Evolutionary conservation across 2,797 vertebrate species (phyloP), one percentile per base, ranked within the genome.

Genomic region (Amphiprion clarkii): DNA sequence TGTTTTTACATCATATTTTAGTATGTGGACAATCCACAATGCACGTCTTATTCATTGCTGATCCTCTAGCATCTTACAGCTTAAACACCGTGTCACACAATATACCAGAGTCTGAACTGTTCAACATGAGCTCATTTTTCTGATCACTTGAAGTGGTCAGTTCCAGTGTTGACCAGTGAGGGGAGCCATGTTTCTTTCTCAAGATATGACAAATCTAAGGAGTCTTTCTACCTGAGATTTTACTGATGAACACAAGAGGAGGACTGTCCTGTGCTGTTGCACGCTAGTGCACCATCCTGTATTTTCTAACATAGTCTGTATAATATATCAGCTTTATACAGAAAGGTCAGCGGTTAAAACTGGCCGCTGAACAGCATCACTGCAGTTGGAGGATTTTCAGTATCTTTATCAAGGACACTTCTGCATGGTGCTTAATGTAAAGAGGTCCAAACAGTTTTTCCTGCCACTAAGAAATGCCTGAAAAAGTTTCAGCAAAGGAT

Each of bases 101-200:
- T 7, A 52, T 54, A 7, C 42, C 3, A 64, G 17, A 3, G 7
- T 76, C 62, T 2, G 9, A 0, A 42, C 54, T 3, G 25, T 56
- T 19, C 27, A 21, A 39, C 16, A 63, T 19, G 57, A 63, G 17
- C 3, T 46, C 40, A 23, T 36, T 36, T 8, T 10, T 36, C 33
- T 9, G 2, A 36, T 6, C 1, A 42, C 5, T 4, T 0, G 19
- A 67, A 33, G 23, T 36, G 7, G 56, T 65, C 29, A 49, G 1
- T 89, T 64, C 76, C 76, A 59, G 12, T 36, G 4, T 16, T 81
- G 64, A 62, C 81, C 89, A 81, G 76, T 65, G 39, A 69, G 79
- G 60, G 85, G 81, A 82, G 84, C 85, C 81, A 61, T 78, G 67
- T 72, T 76, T 81, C 84, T 81, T 53, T 66, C 14, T 71, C 23